Evolutionary conservation across 2,113 vertebrate genomes (phyloP).

Genomic region (Gadus macrocephalus): DNA sequence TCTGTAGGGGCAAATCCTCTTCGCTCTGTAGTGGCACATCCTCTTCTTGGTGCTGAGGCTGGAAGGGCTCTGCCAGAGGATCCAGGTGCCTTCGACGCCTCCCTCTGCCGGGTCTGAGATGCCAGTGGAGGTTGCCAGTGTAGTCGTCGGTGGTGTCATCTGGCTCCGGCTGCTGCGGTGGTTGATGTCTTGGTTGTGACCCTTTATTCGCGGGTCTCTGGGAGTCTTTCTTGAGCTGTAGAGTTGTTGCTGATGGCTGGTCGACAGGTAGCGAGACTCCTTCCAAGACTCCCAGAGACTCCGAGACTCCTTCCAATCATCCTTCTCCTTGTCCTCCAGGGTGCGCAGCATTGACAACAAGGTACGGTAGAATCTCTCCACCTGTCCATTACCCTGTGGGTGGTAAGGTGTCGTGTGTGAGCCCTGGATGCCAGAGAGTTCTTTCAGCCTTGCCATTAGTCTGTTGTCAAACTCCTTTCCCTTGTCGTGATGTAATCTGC

Average conservation of each 20-base stretch:
- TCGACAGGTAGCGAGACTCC: too few relatives aligned
- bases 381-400: conserved; percentile 3
- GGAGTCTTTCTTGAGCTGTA: not conserved
- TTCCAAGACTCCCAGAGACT: too few relatives aligned
- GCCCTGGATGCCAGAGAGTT: conserved; percentile 23
- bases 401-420: not conserved
- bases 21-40: too few relatives aligned
- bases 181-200: too few relatives aligned
- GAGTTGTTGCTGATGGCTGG: not conserved
- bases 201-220: not conserved
- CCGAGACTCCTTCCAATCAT: conserved; percentile 16
- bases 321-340: conserved; percentile 9
- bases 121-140: too few relatives aligned
- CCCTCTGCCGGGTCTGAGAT: too few relatives aligned
- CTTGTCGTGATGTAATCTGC: not conserved
- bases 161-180: too few relatives aligned
- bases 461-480: conserved; percentile 11
- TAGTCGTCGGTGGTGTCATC: too few relatives aligned
- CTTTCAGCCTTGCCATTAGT: conserved; percentile 9
- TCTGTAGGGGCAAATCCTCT: too few relatives aligned
- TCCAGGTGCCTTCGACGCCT: too few relatives aligned
- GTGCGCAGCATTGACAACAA: conserved; percentile 20
- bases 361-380: conserved; percentile 32
- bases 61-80: too few relatives aligned
- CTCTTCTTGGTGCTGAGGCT: too few relatives aligned